phyloP scores from a whole-genome alignment of 2,113 vertebrate species.

The Lepisosteus oculatus region DNA sequence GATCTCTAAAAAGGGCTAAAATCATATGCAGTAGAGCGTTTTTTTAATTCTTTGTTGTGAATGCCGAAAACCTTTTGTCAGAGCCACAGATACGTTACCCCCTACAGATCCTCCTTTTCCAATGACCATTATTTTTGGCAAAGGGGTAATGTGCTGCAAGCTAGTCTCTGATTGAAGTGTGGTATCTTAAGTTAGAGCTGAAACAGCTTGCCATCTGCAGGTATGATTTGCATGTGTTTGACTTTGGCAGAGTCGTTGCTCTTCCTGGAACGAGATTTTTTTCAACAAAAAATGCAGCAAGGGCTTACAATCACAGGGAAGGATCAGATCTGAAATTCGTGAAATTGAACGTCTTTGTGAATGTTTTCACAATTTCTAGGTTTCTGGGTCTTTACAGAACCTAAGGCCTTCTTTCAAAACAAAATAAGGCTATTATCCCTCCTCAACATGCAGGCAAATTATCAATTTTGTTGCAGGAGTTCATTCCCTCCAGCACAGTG shows the following conservation, averaged over 20 bases:
- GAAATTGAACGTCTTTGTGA: too few species aligned
- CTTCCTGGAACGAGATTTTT: neutral
- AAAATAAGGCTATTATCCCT: too few species aligned
- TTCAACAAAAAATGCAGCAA: neutral
- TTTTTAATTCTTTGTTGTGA: neutral
- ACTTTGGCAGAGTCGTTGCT: neutral
- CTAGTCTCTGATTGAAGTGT: neutral
- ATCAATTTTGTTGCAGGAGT: too few species aligned
- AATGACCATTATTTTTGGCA: neutral
- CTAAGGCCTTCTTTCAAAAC: too few species aligned
- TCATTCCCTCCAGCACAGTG: too few species aligned
- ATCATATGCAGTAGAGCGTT: too few species aligned
- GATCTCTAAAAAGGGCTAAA: slow-evolving; percentile 16
- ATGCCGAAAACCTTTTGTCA: neutral
- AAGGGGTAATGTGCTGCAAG: slow-evolving; percentile 1
- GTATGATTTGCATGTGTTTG: slow-evolving; percentile 6
- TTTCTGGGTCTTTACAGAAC: too few species aligned
- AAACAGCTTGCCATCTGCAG: neutral
- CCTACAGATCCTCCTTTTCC: neutral
- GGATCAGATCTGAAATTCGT: neutral
- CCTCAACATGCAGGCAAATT: too few species aligned
- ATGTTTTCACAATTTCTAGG: too few species aligned
- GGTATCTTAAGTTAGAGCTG: neutral
- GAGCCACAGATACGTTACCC: neutral
- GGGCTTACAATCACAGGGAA: neutral